phyloP scores from a whole-genome alignment of 2,888 invertebrate species.

The Drosophila stalkeri region DNA sequence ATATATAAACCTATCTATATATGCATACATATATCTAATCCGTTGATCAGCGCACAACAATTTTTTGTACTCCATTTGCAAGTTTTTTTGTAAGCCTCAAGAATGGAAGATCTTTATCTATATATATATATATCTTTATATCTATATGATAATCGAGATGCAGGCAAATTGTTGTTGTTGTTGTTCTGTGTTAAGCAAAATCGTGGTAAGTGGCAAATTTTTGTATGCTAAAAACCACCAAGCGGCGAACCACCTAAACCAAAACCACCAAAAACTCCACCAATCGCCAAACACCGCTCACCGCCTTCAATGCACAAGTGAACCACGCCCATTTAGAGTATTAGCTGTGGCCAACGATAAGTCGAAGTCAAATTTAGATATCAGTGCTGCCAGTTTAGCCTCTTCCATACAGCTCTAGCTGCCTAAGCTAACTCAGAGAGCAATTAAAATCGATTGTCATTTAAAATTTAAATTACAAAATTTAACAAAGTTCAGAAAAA shows the following conservation, averaged over 20 bases:
- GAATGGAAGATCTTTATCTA: slow-evolving; percentile 22
- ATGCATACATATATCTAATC: slow-evolving; percentile 18
- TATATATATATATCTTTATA: background rate
- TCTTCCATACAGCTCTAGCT: background rate
- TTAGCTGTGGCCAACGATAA: background rate
- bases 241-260: slow-evolving; percentile 22
- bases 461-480: background rate
- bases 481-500: background rate
- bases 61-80: slow-evolving; percentile 65
- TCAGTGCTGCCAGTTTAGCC: slow-evolving; percentile 1
- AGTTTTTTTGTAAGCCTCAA: slow-evolving; percentile 53
- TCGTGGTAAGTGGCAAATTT: slow-evolving; percentile 79
- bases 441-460: background rate
- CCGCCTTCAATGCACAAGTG: slow-evolving; percentile 32
- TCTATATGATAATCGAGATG: slow-evolving; percentile 1
- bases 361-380: background rate
- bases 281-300: slow-evolving; percentile 20
- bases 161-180: slow-evolving; percentile 51
- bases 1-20: slow-evolving; percentile 6
- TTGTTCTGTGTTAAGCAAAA: slow-evolving; percentile 52
- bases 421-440: background rate
- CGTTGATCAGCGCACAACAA: slow-evolving; percentile 41
- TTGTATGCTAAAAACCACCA: slow-evolving; percentile 58
- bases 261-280: background rate
- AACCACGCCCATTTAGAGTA: slow-evolving; percentile 21